Base-by-base conservation (phyloP, 1,140 invertebrate species). In the Heterodera carotae region DNA sequence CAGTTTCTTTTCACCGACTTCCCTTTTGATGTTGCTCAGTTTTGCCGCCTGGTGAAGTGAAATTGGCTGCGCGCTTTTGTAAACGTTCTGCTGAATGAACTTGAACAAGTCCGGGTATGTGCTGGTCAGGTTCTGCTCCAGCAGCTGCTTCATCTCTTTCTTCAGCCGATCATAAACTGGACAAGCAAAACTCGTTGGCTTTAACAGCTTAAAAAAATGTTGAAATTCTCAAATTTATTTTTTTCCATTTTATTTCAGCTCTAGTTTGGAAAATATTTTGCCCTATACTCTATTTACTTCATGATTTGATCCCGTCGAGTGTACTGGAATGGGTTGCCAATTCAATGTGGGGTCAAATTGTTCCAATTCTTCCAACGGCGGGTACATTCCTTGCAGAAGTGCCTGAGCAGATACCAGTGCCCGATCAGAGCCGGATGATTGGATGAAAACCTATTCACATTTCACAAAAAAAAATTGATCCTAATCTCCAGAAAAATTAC, bases 311-410 rank as follows among this genome's bases (percentile, higher is more conserved):
- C 68, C 76, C 8, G 68, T 77, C 29, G 76, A 72, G 48, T 77
- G 76, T 8, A 77, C 69, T 29, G 76, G 53, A 39, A 77, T 77
- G 2, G 76, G 76, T 36, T 69, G 66, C 76, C 76, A 77, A 60
- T 56, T 74, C 5, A 77, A 12, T 43, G 39, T 62, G 12, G 29
- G 68, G 27, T 77, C 76, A 36, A 77, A 77, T 22, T 56, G 68
- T 1, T 77, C 76, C 2, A 22, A 18, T 1, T 27, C 34, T 22
- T 56, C 69, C 25, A 39, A 56, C 43, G 66, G 25, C 0, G 76
- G 76, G 69, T 56, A 77, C n/a, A 77, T n/a, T 15, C 76, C 76
- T 25, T 71, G 27, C 2, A 72, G 31, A 2, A 77, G 68, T 33
- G 68, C 76, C 48, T 77, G 76, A 8, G 76, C 76, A 1, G 68